A percentile compares a stretch with the other conserved stretches of the same genome.
phyloP scores from a whole-genome alignment of 2,113 vertebrate species.

The Alexandromys fortis region DNA sequence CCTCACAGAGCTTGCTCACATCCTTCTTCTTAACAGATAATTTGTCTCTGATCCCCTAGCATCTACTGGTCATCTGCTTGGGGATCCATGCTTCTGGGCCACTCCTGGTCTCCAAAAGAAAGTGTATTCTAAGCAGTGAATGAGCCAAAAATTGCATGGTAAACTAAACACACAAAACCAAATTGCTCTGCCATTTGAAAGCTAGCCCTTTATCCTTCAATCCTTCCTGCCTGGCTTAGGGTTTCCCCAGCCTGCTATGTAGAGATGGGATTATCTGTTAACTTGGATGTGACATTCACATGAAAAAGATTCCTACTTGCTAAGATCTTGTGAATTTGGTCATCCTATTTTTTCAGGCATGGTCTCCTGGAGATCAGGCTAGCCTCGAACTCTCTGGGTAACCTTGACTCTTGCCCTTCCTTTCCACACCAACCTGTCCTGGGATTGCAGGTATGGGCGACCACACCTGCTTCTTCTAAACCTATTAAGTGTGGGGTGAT shows the following conservation, averaged over 20 bases:
- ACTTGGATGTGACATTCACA: background rate
- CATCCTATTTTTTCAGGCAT: background rate
- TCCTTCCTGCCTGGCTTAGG: background rate
- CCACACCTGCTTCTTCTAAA: background rate
- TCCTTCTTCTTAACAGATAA: background rate
- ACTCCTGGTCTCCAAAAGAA: background rate
- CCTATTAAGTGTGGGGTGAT: background rate
- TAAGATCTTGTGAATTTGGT: slow-evolving; percentile 45
- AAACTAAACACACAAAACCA: background rate
- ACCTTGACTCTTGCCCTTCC: no score
- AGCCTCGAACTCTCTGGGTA: background rate
- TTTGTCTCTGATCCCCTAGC: background rate
- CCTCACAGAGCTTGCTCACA: background rate
- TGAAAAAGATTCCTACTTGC: background rate
- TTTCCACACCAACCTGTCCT: background rate
- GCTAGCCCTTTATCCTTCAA: background rate
- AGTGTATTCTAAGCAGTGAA: background rate
- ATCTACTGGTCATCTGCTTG: background rate
- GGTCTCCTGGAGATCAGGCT: background rate
- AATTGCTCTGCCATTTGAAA: background rate
- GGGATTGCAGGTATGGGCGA: background rate
- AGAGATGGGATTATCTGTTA: background rate
- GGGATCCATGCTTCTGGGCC: background rate
- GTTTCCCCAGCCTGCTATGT: background rate
- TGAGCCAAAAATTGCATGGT: background rate